Evolutionary conservation across 2,888 invertebrate species (phyloP), one percentile per base, ranked within the genome.

Genomic region (Polydrusus tereticollis): DNA sequence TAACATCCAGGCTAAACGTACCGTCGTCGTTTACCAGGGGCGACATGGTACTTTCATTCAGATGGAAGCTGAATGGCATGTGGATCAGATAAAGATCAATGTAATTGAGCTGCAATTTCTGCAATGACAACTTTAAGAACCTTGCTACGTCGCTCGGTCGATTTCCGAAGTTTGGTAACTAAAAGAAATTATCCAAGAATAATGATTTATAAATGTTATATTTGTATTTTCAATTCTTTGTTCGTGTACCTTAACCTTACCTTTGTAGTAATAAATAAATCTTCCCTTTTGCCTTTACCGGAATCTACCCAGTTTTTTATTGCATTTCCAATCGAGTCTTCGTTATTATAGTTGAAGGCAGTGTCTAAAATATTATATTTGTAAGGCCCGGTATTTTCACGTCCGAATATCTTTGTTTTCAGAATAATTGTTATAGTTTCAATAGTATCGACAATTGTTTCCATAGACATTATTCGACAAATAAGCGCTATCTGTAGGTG

Each of bases 241-340:
- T 33, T 33, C 10, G 12, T n/a, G n/a, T n/a, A n/a, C n/a, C n/a
- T 12, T 33, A 12, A 33, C 29, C 58, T 76, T 85, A 93, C 94
- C 89, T 94, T 94, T n/a, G 94, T 92, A 26, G 93, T 93, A 73
- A 94, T 89, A 85, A 94, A 94, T 71, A 94, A 85, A 58, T 94
- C 92, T 78, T 91, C 89, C 69, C 94, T 86, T 72, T 86, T 88
- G 10, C 92, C 89, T 79, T 88, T 88, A 41, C 91, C 91, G 52
- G 88, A 86, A 21, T 86, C 82, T 33, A 93, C 86, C 90, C 92
- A 92, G 80, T 88, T 88, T 77, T 89, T 88, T 58, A 94, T 83
- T 29, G 90, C 91, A 67, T 86, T 87, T 3, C 94, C 94, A 76
- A 94, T 92, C 1, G 90, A 88, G 76, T 91, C 91, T 84, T 94